phyloP scores from a whole-genome alignment of 1,140 invertebrate species.

The Cepaea nemoralis region DNA sequence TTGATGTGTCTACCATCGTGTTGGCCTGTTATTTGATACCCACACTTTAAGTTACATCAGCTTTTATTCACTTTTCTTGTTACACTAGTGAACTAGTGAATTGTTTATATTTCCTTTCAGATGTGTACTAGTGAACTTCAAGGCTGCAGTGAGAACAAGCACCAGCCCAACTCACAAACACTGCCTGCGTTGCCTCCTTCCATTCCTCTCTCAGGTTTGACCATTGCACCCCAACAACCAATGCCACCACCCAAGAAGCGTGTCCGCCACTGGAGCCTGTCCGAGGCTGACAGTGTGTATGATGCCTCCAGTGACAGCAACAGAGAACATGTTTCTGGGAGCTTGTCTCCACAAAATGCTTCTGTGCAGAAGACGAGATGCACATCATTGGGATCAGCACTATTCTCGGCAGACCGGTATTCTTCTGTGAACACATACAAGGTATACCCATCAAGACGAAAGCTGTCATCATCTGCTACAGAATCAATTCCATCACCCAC shows the following conservation, averaged over 20 bases:
- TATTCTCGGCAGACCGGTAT: not conserved
- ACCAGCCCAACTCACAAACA: not conserved
- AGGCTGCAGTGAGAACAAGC: not conserved
- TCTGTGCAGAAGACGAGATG: not conserved
- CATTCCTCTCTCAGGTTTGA: not conserved
- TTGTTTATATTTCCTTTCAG: conserved; percentile 4
- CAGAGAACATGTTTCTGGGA: not conserved
- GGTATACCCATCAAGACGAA: not conserved
- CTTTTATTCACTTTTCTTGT: too few species aligned
- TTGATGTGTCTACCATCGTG: too few species aligned
- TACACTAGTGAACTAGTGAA: too few species aligned
- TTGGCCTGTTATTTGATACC: too few species aligned
- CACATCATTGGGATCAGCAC: not conserved
- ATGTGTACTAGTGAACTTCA: conserved; percentile 33
- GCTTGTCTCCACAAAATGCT: conserved; percentile 8
- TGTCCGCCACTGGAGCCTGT: conserved; percentile 44
- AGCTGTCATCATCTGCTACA: conserved; percentile 30
- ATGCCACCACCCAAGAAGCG: conserved; percentile 43
- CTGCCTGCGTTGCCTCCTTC: not conserved
- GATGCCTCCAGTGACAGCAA: not conserved
- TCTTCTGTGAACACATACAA: not conserved
- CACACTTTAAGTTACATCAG: too few species aligned
- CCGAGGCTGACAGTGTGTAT: not conserved
- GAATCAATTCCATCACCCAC: conserved; percentile 28
- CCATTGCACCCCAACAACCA: not conserved